Conservation (phyloP, 2,797 vertebrate species). For the Muscicapa striata region DNA sequence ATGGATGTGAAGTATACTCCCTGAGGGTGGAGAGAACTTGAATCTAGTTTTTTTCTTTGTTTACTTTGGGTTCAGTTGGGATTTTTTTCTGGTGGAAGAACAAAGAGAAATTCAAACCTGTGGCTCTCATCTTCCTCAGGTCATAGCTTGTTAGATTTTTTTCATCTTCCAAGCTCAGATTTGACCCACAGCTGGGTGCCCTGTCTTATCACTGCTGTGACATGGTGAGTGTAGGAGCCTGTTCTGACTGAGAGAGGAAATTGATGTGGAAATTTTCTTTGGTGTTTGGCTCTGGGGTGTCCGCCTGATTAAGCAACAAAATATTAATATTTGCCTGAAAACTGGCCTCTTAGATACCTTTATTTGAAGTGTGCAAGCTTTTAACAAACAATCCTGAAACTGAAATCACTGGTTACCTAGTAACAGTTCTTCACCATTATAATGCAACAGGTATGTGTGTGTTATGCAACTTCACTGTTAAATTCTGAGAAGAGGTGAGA, state of each 20-base stretch:
- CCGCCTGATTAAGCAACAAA: neutral
- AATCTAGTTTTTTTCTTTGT: neutral
- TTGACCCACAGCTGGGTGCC: neutral
- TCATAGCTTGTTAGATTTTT: neutral
- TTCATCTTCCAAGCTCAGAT: neutral
- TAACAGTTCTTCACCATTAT: constrained; percentile 31
- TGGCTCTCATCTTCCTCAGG: neutral
- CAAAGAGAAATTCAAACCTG: neutral
- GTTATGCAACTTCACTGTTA: constrained; percentile 32
- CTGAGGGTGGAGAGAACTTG: neutral
- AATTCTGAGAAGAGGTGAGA: constrained; percentile 60
- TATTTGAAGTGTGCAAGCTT: constrained; percentile 1
- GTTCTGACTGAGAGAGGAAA: neutral
- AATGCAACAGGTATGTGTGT: constrained; percentile 37
- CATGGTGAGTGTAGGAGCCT: neutral
- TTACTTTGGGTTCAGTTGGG: neutral
- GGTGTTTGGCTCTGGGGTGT: neutral
- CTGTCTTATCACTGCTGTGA: neutral
- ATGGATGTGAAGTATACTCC: neutral
- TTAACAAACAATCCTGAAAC: constrained; percentile 30
- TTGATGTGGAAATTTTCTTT: neutral
- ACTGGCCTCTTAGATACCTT: neutral
- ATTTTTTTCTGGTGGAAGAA: neutral
- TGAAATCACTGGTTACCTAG: constrained; percentile 18
- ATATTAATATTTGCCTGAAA: neutral